Evolutionary conservation across 2,797 vertebrate species (phyloP).

Genomic region (Eutrigla gurnardus): DNA sequence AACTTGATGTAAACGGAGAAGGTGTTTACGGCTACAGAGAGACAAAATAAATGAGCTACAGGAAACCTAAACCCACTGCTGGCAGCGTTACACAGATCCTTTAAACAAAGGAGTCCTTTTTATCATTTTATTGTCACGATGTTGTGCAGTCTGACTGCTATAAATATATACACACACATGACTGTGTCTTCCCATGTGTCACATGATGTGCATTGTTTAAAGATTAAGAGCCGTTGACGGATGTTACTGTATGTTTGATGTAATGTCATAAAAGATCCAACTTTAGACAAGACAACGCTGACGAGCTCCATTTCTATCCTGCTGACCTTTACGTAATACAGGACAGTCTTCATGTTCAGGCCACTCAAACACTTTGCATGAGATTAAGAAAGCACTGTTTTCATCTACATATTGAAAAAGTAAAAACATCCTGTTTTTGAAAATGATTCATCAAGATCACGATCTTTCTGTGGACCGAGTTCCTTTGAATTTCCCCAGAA

Average conservation of each 20-base stretch:
- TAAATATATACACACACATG: constrained; percentile 20
- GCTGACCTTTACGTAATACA: neutral
- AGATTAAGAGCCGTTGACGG: neutral
- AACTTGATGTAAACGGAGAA: constrained; percentile 61
- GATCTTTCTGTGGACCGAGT: neutral
- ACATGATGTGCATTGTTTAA: constrained; percentile 10
- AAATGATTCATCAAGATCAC: neutral
- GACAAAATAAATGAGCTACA: constrained; percentile 59
- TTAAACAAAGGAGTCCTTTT: constrained; percentile 55
- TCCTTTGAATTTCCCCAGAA: neutral
- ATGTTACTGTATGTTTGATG: neutral
- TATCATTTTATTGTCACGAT: constrained; percentile 48
- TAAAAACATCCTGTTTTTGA: no score
- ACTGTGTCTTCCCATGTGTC: constrained; percentile 1
- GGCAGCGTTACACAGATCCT: constrained; percentile 38
- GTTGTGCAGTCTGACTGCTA: constrained; percentile 31
- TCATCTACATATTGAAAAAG: neutral
- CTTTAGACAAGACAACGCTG: neutral
- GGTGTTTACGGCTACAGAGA: constrained; percentile 63
- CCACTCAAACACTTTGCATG: neutral
- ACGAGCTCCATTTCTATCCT: neutral
- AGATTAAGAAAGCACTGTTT: constrained; percentile 2
- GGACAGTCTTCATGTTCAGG: neutral
- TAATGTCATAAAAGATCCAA: constrained; percentile 14
- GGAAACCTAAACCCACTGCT: constrained; percentile 47